A percentile compares a stretch with the other conserved stretches of the same genome.
phyloP scores from a whole-genome alignment of 2,113 vertebrate genomes.

The Spea multiplicata region DNA sequence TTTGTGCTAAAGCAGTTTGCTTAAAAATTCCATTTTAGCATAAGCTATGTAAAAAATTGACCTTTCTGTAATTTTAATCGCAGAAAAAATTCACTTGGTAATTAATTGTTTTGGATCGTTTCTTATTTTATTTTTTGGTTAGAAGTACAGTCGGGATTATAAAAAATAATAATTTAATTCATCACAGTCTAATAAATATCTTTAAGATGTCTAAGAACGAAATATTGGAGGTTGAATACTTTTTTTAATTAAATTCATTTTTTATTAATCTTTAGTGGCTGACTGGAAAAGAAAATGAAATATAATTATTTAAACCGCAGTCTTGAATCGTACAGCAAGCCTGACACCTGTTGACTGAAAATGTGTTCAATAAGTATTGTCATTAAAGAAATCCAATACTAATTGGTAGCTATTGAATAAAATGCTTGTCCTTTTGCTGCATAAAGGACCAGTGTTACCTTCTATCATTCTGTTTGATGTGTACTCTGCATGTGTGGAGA shows the following conservation, averaged over 20 bases:
- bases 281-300: constrained; percentile 4
- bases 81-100: constrained; percentile 19
- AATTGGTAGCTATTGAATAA: background rate
- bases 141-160: constrained; percentile 25
- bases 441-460: too few species aligned
- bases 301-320: constrained; percentile 17
- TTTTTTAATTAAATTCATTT: constrained; percentile 35
- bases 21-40: constrained; percentile 20
- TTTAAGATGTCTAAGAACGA: constrained; percentile 28
- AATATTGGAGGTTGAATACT: constrained; percentile 33
- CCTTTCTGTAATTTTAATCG: constrained; percentile 36
- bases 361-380: background rate
- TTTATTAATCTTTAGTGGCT: constrained; percentile 36
- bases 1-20: background rate
- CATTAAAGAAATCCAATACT: background rate
- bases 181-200: constrained; percentile 44
- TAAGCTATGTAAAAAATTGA: constrained; percentile 20
- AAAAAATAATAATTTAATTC: constrained; percentile 40
- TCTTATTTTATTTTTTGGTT: constrained; percentile 30
- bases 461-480: too few species aligned
- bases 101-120: constrained; percentile 27
- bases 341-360: constrained; percentile 69
- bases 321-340: constrained; percentile 52
- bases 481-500: too few species aligned
- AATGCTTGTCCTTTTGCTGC: too few species aligned